Evolutionary conservation across 1,140 invertebrate genomes (phyloP), one percentile per base, ranked within the genome.

Genomic region (Diploscapter pachys): DNA sequence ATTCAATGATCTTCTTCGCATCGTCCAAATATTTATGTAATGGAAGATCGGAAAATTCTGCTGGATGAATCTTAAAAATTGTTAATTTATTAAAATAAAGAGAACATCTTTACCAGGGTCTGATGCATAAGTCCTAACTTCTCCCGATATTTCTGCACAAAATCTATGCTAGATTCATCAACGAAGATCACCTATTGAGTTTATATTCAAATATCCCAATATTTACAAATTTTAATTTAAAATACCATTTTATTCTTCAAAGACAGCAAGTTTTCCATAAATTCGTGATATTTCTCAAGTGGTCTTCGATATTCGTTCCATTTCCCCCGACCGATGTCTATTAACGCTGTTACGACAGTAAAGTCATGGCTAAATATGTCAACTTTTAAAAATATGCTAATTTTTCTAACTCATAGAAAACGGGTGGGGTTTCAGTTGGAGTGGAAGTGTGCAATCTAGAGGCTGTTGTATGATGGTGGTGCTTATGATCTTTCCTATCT

Each of bases 201-300:
- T 31, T 31, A 31, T 31, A 31, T 31, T 31, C 31, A 0, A 31
- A 31, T 31, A 31, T 31, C 31, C 31, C 0, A 31, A 31, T 31
- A 31, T 31, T 31, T 31, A 31, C 31, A 31, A 31, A 31, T 31
- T 31, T 31, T 1, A 31, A 31, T 31, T 31, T 31, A 31, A 31
- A 31, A 31, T 31, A 31, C 78, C 78, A 84, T 85, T n/a, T 80
- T 80, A 53, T 81, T 74, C 51, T 73, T 76, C 61, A 85, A 63
- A 61, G 66, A 63, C 52, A 85, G 69, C 9, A 85, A 71, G 63
- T 84, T 79, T 55, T 76, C 70, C 80, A 85, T 82, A 72, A 70
- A 83, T 8, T 78, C 49, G 61, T 85, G 82, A 70, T 85, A 85
- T 56, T 77, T 79, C 48, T 64, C 71, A 31, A 86, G 55, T 6